Evolutionary conservation across 2,797 vertebrate genomes (phyloP).

Genomic region (Buceros bicornis): DNA sequence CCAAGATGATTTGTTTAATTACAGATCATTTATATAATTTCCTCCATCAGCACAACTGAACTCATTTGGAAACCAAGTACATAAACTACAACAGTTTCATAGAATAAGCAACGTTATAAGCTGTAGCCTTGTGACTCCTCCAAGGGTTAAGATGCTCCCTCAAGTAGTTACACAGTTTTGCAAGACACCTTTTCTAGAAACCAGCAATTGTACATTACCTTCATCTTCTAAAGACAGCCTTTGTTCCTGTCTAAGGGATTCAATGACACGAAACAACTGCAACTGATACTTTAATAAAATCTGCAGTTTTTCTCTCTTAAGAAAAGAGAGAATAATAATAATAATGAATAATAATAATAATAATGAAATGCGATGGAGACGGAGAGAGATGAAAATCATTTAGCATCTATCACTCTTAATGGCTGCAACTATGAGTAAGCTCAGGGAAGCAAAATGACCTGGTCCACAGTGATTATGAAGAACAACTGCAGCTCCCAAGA

Average conservation of each 20-base stretch:
- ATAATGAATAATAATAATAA: neutral
- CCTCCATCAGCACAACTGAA: neutral
- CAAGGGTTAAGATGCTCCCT: neutral
- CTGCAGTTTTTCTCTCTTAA: neutral
- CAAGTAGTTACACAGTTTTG: neutral
- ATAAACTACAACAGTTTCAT: neutral
- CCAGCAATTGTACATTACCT: neutral
- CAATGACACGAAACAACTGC: neutral
- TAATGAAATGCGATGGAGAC: neutral
- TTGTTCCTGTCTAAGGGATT: neutral
- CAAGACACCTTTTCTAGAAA: neutral
- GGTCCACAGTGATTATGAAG: neutral
- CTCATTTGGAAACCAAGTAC: neutral
- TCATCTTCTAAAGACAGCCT: neutral
- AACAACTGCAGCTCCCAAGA: neutral
- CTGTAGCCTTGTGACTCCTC: neutral
- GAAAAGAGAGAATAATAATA: neutral
- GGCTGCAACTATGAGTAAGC: neutral
- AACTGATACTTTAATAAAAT: conserved; percentile 25
- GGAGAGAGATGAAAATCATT: conserved; percentile 1
- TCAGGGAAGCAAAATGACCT: conserved; percentile 11
- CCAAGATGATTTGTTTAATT: conserved; percentile 27
- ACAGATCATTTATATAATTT: neutral
- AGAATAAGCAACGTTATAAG: neutral
- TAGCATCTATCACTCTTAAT: neutral